These are phyloP conservation scores for Rutpela maculata DNA, from an alignment of 2,888 invertebrate species.

Conservation along the genomic window DNA sequence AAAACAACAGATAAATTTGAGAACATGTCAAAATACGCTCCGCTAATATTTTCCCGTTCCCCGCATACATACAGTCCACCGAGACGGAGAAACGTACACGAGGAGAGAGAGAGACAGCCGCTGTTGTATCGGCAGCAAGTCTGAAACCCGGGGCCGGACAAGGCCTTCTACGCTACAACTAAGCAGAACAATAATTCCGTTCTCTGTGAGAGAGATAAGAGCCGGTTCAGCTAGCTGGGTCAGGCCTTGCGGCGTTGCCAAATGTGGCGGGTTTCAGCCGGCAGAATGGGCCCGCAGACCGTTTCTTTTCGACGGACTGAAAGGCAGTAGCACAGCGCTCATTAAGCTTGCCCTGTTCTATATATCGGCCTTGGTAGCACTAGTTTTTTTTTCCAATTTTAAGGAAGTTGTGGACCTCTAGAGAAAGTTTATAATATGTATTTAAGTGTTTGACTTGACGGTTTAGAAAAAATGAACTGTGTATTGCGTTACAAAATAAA, in stretches of 20 bases:
- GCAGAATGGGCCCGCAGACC: not conserved
- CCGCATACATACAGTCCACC: not conserved
- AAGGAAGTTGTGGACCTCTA: too few relatives aligned
- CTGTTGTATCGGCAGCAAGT: slow-evolving; percentile 10
- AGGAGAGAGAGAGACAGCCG: slow-evolving; percentile 4
- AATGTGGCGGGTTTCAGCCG: not conserved
- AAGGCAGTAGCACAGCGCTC: not conserved
- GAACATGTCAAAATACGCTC: not conserved
- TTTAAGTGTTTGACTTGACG: too few relatives aligned
- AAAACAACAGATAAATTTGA: slow-evolving; percentile 23
- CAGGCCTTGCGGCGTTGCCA: slow-evolving; percentile 43
- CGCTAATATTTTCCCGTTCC: slow-evolving; percentile 9
- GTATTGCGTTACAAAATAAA: too few relatives aligned
- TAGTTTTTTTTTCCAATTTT: not conserved
- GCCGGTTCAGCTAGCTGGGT: slow-evolving; percentile 46
- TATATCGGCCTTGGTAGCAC: not conserved
- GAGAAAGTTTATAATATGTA: too few relatives aligned
- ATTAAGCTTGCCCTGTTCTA: not conserved
- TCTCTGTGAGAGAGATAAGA: slow-evolving; percentile 40
- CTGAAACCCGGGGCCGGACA: slow-evolving; percentile 37
- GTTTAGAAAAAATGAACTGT: too few relatives aligned
- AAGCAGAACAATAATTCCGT: slow-evolving; percentile 44
- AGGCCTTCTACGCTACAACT: slow-evolving; percentile 44
- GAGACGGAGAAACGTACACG: not conserved
- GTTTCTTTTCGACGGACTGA: not conserved